Percentiles rank a stretch among this genome's conserved stretches.
Evolutionary conservation across 2,797 vertebrate species (phyloP).

Genomic region (Distichodus sexfasciatus): DNA sequence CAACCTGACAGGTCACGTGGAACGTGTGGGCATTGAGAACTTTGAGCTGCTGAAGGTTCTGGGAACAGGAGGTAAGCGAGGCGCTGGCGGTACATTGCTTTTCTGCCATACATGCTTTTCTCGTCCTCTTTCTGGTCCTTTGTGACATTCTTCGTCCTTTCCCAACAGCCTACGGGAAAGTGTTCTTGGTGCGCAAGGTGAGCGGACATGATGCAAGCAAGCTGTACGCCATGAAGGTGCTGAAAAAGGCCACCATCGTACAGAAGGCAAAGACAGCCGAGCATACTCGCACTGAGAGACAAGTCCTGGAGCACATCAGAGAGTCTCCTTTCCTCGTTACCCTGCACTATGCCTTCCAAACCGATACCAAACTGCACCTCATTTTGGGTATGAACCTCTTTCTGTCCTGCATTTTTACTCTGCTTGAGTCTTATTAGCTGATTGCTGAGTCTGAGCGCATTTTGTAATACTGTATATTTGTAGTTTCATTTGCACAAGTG

Average conservation of each 20-base stretch:
- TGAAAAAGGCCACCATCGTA: slow-evolving; percentile 97
- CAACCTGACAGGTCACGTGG: slow-evolving; percentile 94
- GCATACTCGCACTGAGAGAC: slow-evolving; percentile 91
- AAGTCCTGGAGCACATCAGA: slow-evolving; percentile 95
- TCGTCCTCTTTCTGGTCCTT: not conserved
- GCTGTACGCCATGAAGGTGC: slow-evolving; percentile 97
- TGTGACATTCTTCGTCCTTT: not conserved
- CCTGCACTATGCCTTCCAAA: slow-evolving; percentile 98
- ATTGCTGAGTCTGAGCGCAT: no score
- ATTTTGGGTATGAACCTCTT: slow-evolving; percentile 81
- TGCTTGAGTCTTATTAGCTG: not conserved
- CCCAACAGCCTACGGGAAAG: slow-evolving; percentile 91
- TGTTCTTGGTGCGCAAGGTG: slow-evolving; percentile 95
- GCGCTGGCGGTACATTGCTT: slow-evolving; percentile 28
- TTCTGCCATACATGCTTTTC: not conserved
- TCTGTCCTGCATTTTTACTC: not conserved
- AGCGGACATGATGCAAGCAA: slow-evolving; percentile 93
- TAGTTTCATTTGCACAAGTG: no score
- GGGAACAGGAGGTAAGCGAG: slow-evolving; percentile 98
- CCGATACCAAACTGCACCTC: slow-evolving; percentile 96
- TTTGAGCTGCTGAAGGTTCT: slow-evolving; percentile 97
- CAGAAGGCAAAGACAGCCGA: slow-evolving; percentile 98
- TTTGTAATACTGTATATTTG: no score
- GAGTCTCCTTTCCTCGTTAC: slow-evolving; percentile 95
- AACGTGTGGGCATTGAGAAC: slow-evolving; percentile 98